Conservation (phyloP, 2,113 vertebrate species). For the Scatophagus argus region DNA sequence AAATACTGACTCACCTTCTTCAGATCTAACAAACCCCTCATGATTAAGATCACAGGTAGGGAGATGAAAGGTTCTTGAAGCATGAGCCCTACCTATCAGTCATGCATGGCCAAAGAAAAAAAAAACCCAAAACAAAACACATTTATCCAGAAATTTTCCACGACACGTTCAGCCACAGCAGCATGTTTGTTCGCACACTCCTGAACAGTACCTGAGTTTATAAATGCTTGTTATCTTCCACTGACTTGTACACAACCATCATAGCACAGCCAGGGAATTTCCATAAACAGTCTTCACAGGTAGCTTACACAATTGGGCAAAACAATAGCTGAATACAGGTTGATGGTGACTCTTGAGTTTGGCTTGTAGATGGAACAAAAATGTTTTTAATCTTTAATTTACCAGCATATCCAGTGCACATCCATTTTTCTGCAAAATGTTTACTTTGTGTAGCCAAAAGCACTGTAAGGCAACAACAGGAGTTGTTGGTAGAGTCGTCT, state of each 20-base stretch:
- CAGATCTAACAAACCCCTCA: conserved; percentile 28
- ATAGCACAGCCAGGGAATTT: conserved; percentile 48
- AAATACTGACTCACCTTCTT: conserved; percentile 27
- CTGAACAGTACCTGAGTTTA: conserved; percentile 29
- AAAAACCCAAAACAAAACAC: too few species aligned
- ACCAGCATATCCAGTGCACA: background rate
- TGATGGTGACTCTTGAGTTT: background rate
- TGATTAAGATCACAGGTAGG: conserved; percentile 58
- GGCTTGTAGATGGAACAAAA: background rate
- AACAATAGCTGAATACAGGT: background rate
- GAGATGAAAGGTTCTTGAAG: conserved; percentile 42
- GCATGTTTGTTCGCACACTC: conserved; percentile 48
- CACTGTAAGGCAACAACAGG: background rate
- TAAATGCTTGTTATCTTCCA: conserved; percentile 48
- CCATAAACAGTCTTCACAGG: conserved; percentile 9
- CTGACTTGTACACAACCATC: conserved; percentile 19
- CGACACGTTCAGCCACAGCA: conserved; percentile 27
- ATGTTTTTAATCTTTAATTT: background rate
- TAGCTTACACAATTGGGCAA: conserved; percentile 6
- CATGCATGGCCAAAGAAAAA: conserved; percentile 35
- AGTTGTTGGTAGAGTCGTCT: background rate
- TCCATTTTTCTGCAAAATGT: background rate
- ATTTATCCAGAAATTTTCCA: conserved; percentile 32
- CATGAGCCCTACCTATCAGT: conserved; percentile 3
- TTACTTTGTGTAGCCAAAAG: background rate